A percentile compares a stretch with the other conserved stretches of the same genome.
Conservation (phyloP, 37 sponge, comb jelly and placozoan genomes). For the Beroe forskalii region DNA sequence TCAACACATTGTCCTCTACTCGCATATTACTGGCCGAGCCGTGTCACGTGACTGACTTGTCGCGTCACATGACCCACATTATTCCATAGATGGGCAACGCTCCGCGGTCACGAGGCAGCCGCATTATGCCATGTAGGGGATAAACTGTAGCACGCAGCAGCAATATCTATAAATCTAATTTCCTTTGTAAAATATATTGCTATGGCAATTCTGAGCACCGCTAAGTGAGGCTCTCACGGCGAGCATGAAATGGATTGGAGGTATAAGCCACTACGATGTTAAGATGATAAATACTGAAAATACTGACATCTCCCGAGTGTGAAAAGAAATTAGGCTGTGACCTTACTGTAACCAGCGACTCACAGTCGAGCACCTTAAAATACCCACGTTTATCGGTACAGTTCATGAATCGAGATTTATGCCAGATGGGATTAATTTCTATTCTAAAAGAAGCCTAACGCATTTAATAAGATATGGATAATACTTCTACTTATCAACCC, state of each 20-base stretch:
- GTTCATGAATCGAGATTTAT: too few species aligned
- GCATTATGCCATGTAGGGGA: conserved; percentile 46
- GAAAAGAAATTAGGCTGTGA: too few species aligned
- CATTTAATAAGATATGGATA: too few species aligned
- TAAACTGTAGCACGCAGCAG: conserved; percentile 34
- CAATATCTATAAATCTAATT: conserved; percentile 58
- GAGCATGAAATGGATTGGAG: neutral
- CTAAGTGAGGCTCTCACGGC: neutral
- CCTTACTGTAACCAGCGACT: too few species aligned
- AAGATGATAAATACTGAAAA: too few species aligned
- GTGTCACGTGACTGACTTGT: conserved; percentile 5
- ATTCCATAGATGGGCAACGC: conserved; percentile 61
- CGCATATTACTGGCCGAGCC: conserved; percentile 7
- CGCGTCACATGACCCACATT: conserved; percentile 60
- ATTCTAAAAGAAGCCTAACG: too few species aligned
- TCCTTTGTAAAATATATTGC: conserved; percentile 33
- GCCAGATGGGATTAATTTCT: too few species aligned
- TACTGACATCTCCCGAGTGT: too few species aligned
- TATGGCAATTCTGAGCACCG: conserved; percentile 42
- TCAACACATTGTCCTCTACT: conserved; percentile 43
- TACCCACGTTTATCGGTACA: too few species aligned
- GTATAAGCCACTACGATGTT: neutral
- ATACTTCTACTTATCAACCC: too few species aligned
- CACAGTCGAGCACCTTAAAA: too few species aligned
- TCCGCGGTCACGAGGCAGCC: neutral